Conservation (phyloP, 2,797 vertebrate genomes). For the Garrulus glandarius region DNA sequence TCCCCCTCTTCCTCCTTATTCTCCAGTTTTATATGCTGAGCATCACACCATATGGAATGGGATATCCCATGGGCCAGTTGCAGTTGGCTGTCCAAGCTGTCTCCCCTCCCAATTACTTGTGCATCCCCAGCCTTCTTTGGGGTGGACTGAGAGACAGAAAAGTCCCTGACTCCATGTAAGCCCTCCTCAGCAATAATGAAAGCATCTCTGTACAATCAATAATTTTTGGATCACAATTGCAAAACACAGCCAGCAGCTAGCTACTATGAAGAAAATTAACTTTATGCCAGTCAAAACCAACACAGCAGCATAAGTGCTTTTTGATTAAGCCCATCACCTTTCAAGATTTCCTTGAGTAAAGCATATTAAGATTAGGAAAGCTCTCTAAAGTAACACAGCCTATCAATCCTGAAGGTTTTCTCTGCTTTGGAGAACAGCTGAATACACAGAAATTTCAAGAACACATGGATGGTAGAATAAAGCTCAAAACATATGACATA, state of each 20-base stretch:
- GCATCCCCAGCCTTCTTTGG: not conserved
- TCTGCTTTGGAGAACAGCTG: not conserved
- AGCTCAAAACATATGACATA: not conserved
- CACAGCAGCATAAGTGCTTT: not conserved
- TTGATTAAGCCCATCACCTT: not conserved
- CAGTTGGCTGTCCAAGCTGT: not conserved
- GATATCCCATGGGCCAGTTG: not conserved
- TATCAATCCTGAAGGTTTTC: not conserved
- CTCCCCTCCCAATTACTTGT: not conserved
- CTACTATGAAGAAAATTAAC: not conserved
- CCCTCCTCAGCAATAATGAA: not conserved
- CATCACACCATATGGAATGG: not conserved
- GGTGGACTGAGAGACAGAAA: not conserved
- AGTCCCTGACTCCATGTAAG: not conserved
- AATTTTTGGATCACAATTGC: not conserved
- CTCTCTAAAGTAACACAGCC: not conserved
- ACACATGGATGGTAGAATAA: not conserved
- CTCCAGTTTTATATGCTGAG: not conserved
- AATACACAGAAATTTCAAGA: not conserved
- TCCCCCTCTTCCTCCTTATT: not conserved
- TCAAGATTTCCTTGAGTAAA: not conserved
- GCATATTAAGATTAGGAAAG: not conserved
- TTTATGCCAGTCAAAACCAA: not conserved
- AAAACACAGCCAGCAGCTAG: not conserved
- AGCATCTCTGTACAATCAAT: not conserved